Base-by-base conservation (phyloP, 2,888 invertebrate genomes). In the Apoda limacodes region DNA sequence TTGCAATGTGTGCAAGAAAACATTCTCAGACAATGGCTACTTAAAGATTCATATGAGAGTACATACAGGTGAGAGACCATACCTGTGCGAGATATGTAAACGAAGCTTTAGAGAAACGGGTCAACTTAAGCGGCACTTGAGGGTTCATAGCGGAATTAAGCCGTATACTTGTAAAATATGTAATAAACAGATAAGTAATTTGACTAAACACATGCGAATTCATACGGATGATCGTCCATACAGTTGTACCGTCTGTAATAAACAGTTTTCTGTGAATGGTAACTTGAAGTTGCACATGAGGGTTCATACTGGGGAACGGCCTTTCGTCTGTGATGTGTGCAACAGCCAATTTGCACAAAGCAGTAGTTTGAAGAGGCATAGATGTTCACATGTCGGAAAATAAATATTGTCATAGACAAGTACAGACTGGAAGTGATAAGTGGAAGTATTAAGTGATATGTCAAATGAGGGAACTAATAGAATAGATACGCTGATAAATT, bases 1-100 rank as follows among this genome's bases (percentile, higher is more conserved):
- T 0, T 78, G 78, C 27, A 60, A 62, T 36, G 52, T 78, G 0
- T 78, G 78, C 20, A 67, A 72, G 5, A 76, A 76, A 40, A 58
- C 67, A 0, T 78, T 78, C 22, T 67, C 78, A 0, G 74, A 76
- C 24, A 76, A 71, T n/a, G 74, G 75, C 0, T 75, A 78, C 29
- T 46, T 78, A 9, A 78, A 72, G 37, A 74, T 74, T 1, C 78
- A 78, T 34, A 70, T 75, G 71, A 40, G 76, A 0, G 60, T 75
- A 0, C 78, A 78, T 34, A 72, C 69, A 0, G 72, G 72, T 0
- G 74, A 71, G 11, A 71, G 70, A 9, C 78, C 78, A 0, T 76
- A 58, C 17, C 37, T 34, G 1, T 78, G 78, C 30, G 67, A 74
- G 0, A 30, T 74, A 0, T 78, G 78, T 21, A 68, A 75, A 10